Percentiles rank a stretch among this genome's conserved stretches.
Conservation (phyloP, 2,113 vertebrate genomes). For the Bagarius yarrelli region DNA sequence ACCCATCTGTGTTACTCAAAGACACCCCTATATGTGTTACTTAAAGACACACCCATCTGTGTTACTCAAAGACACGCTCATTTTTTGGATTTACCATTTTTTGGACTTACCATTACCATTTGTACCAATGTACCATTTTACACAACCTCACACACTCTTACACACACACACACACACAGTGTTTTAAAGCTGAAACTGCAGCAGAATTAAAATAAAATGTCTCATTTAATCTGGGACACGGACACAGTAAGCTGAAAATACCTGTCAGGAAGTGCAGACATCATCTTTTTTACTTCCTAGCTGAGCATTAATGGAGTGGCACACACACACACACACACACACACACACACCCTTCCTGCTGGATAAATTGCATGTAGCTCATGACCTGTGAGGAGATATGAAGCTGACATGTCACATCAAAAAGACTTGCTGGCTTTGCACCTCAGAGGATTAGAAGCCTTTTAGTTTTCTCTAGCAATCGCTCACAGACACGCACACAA, state of each 20-base stretch:
- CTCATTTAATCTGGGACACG: conserved; percentile 27
- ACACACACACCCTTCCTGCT: conserved; percentile 49
- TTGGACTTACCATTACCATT: no score
- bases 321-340: conserved; percentile 33
- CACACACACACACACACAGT: conserved; percentile 22
- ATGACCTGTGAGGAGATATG: conserved; percentile 34
- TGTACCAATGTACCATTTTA: background rate
- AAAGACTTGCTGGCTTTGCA: conserved; percentile 39
- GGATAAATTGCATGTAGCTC: conserved; percentile 34
- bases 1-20: no score
- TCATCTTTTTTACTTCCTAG: conserved; percentile 28
- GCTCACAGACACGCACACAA: no score
- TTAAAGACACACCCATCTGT: background rate
- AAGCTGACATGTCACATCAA: conserved; percentile 47
- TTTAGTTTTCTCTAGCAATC: background rate
- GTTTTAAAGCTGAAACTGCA: background rate
- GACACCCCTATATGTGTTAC: background rate
- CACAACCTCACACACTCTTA: conserved; percentile 1
- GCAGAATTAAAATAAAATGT: conserved; percentile 25
- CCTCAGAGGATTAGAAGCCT: conserved; percentile 19
- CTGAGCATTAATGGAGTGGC: conserved; percentile 56
- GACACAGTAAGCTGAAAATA: conserved; percentile 43
- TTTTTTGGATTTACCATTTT: no score
- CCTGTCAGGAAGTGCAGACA: conserved; percentile 48
- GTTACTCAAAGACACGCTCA: no score